Evolutionary conservation across 2,797 vertebrate species (phyloP).

Genomic region (Fistularia commersonii): DNA sequence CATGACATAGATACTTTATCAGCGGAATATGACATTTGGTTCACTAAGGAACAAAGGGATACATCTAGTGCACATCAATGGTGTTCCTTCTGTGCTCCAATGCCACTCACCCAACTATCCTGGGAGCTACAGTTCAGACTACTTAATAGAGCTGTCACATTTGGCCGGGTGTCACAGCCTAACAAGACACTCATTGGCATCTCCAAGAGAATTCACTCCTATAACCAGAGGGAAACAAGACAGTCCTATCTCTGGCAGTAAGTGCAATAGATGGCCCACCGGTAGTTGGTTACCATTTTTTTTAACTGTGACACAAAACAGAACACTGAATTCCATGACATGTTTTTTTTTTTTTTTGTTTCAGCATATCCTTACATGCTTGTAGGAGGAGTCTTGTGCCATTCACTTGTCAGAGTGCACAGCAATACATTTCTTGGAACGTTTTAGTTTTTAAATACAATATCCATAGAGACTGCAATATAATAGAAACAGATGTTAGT

Average conservation of each 20-base stretch:
- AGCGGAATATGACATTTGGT: slow-evolving; percentile 44
- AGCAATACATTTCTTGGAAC: no score
- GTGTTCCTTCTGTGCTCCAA: slow-evolving; percentile 19
- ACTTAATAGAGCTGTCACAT: slow-evolving; percentile 77
- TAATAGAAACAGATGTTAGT: no score
- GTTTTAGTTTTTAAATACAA: no score
- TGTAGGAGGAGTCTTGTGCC: no score
- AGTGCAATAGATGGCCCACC: slow-evolving; percentile 19
- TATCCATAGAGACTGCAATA: no score
- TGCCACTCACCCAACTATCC: slow-evolving; percentile 24
- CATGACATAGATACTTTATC: slow-evolving; percentile 36
- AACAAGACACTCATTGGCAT: slow-evolving; percentile 75
- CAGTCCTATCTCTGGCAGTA: slow-evolving; percentile 38
- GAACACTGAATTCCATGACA: slow-evolving; percentile 18
- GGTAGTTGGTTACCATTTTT: slow-evolving; percentile 25
- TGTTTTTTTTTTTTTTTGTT: no score
- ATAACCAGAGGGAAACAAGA: slow-evolving; percentile 52
- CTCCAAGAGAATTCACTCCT: slow-evolving; percentile 62
- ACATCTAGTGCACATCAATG: slow-evolving; percentile 37
- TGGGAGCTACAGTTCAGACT: slow-evolving; percentile 43
- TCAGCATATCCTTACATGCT: no score
- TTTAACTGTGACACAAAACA: slow-evolving; percentile 33
- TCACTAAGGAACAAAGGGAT: slow-evolving; percentile 37
- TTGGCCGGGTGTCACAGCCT: slow-evolving; percentile 59
- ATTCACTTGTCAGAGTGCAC: no score